These are phyloP conservation scores for Melanotaenia trifasciata DNA, from an alignment of 2,797 vertebrate genomes.

Conservation along the genomic window DNA sequence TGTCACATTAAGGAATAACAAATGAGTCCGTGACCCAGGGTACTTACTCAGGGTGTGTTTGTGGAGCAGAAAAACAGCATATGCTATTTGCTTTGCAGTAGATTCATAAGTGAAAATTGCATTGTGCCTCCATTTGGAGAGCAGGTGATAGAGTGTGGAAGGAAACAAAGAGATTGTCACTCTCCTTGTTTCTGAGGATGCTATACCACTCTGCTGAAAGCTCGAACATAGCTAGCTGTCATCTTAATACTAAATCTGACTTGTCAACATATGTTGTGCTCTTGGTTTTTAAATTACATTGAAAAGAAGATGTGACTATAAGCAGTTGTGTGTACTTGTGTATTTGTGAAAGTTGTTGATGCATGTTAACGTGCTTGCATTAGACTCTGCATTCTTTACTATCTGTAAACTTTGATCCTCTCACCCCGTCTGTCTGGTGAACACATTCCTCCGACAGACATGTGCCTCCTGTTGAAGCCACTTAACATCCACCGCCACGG, in stretches of 20 bases:
- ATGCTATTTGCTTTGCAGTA: slow-evolving; percentile 75
- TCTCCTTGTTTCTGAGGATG: slow-evolving; percentile 57
- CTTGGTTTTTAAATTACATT: slow-evolving; percentile 22
- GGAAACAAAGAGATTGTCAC: slow-evolving; percentile 70
- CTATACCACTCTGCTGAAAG: slow-evolving; percentile 42
- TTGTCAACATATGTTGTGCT: slow-evolving; percentile 46
- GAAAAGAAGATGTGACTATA: slow-evolving; percentile 8
- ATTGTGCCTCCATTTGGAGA: slow-evolving; percentile 75
- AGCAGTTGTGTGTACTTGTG: neutral
- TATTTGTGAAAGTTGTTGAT: slow-evolving; percentile 2
- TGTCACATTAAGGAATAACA: slow-evolving; percentile 82
- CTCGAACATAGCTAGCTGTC: slow-evolving; percentile 64
- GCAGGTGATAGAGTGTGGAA: slow-evolving; percentile 71
- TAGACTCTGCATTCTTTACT: slow-evolving; percentile 24
- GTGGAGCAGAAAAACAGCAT: slow-evolving; percentile 63
- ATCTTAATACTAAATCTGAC: slow-evolving; percentile 46
- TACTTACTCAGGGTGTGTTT: slow-evolving; percentile 77
- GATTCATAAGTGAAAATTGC: slow-evolving; percentile 82
- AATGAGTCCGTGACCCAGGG: slow-evolving; percentile 77
- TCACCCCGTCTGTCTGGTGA: slow-evolving; percentile 27
- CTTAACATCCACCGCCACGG: slow-evolving; percentile 63
- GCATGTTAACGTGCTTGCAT: slow-evolving; percentile 13
- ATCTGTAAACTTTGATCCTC: slow-evolving; percentile 34
- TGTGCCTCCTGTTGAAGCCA: slow-evolving; percentile 66
- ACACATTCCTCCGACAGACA: slow-evolving; percentile 45